phyloP scores from a whole-genome alignment of 1,140 invertebrate genomes.

The Penaeus chinensis region DNA sequence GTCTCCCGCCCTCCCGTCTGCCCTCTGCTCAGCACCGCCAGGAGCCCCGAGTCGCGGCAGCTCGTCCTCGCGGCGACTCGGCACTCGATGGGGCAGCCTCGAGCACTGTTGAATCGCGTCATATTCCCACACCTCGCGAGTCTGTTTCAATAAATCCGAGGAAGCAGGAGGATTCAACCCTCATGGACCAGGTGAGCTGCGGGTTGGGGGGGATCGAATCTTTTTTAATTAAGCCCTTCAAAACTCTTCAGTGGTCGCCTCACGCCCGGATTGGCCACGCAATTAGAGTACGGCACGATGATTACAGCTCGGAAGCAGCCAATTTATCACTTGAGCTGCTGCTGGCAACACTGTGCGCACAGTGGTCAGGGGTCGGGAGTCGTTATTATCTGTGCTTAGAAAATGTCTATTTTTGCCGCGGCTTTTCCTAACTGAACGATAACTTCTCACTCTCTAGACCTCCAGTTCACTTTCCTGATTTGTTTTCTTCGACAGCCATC shows the following conservation, averaged over 20 bases:
- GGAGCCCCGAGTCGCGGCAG: too few relatives aligned
- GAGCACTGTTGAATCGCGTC: too few relatives aligned
- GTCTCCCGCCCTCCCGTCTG: too few relatives aligned
- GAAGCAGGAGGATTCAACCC: too few relatives aligned
- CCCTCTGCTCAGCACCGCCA: too few relatives aligned
- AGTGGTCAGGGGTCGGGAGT: slow-evolving; percentile 11
- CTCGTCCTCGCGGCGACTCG: too few relatives aligned
- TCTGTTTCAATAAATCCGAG: too few relatives aligned
- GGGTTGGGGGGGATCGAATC: background rate
- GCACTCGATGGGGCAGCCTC: too few relatives aligned
- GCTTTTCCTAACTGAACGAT: too few relatives aligned
- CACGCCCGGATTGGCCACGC: slow-evolving; percentile 31
- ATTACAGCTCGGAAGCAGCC: slow-evolving; percentile 40
- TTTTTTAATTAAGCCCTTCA: slow-evolving; percentile 39
- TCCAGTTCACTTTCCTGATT: background rate
- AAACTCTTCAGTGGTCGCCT: slow-evolving; percentile 31
- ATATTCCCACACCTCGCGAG: too few relatives aligned
- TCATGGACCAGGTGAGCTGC: too few relatives aligned
- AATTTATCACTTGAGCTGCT: slow-evolving; percentile 29
- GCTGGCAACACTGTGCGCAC: slow-evolving; percentile 36
- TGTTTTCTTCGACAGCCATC: too few relatives aligned
- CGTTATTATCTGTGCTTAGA: slow-evolving; percentile 2
- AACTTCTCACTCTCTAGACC: background rate
- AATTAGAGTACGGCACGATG: slow-evolving; percentile 37
- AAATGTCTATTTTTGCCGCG: background rate